These are phyloP conservation scores for Styela plicata DNA, from an alignment of 23 tunicate species.

Conservation along the genomic window DNA sequence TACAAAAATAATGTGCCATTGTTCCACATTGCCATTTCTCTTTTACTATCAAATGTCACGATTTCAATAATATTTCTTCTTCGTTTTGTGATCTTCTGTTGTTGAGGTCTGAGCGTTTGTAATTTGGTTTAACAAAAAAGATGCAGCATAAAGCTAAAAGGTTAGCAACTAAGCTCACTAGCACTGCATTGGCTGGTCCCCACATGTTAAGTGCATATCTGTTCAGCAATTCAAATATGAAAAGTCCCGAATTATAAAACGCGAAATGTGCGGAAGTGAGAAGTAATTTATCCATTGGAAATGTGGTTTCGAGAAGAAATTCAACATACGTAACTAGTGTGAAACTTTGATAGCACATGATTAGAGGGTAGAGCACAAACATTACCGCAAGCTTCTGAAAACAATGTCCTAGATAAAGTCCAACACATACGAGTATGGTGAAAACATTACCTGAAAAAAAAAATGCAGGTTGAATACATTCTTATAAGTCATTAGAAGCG, in stretches of 20 bases:
- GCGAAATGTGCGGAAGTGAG: not conserved
- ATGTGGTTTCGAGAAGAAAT: slow-evolving; percentile 14
- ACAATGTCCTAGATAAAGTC: slow-evolving; percentile 5
- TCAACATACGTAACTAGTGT: not conserved
- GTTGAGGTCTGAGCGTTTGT: not conserved
- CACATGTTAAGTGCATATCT: not conserved
- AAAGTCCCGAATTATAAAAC: slow-evolving; percentile 1
- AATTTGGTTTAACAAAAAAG: not conserved
- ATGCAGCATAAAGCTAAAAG: not conserved
- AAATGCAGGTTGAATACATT: too few species aligned
- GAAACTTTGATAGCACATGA: not conserved
- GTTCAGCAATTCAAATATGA: not conserved
- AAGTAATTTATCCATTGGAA: slow-evolving; percentile 1
- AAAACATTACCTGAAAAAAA: slow-evolving; percentile 16
- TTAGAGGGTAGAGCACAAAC: slow-evolving; percentile 4
- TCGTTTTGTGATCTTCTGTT: not conserved
- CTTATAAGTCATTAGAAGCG: too few species aligned
- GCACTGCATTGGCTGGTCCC: slow-evolving; percentile 6
- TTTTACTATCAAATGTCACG: too few species aligned
- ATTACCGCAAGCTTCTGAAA: not conserved
- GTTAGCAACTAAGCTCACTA: not conserved
- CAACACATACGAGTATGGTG: not conserved
- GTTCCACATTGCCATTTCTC: too few species aligned
- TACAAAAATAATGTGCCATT: too few species aligned
- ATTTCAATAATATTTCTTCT: not conserved